Base-by-base conservation (phyloP, 1,140 invertebrate genomes). In the Trichonephila clavipes region DNA sequence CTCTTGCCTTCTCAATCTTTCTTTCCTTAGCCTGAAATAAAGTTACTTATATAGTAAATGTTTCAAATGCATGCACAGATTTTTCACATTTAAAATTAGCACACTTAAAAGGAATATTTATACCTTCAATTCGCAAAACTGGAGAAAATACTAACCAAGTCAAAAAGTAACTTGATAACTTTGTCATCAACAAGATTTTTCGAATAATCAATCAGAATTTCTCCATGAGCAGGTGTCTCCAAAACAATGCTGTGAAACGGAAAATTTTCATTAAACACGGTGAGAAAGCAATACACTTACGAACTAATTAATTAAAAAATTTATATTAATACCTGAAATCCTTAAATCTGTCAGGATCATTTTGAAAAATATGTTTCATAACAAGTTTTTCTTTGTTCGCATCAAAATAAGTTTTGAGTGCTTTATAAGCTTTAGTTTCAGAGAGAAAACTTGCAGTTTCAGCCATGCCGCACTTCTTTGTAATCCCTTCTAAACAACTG, bases 131-230 rank as follows among this genome's bases (percentile, higher is more conserved):
- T 40, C 10, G 51, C 51, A 12, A 51, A 51, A 51, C 51, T 10
- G 10, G 51, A 51, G n/a, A 69, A 88, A 69, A 66, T 88, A 66
- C 64, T 96, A 96, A 97, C 97, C 96, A 99, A 96, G 81, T 98
- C 96, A 85, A 99, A 96, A 8, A 99, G 96, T 14, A 98, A 95
- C 6, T 96, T 95, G 94, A 99, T 96, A 2, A 97, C 97, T 94
- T 98, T 97, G 28, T 98, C 97, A 95, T 98, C 97, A 88, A 99
- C 97, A 24, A 98, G 96, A 96, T 99, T 99, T 96, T 99, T 99
- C 18, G 99, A 99, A 96, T 98, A 99, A 96, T 99, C 99, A 94
- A 98, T 95, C 44, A 99, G 96, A 95, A 99, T 98, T 4, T 98
- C 97, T 28, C 98, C 98, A 97, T 98, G 98, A 93, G 97, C 96